phyloP scores from a whole-genome alignment of 2,113 vertebrate genomes.

The Pollimyrus isidori region DNA sequence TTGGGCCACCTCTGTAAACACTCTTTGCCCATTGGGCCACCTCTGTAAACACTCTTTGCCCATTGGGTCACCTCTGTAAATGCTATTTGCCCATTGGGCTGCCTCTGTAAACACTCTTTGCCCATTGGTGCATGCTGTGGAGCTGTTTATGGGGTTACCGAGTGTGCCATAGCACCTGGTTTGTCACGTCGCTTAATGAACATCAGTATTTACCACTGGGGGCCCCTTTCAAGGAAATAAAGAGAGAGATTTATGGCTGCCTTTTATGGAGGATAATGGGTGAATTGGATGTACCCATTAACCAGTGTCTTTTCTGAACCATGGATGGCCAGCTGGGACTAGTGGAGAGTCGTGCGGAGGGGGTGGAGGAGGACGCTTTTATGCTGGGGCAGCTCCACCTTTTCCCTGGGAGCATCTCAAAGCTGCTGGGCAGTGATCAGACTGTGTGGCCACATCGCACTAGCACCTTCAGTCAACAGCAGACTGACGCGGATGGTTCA shows the following conservation, averaged over 20 bases:
- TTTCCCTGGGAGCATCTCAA: neutral
- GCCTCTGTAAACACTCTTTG: no score
- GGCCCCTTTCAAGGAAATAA: constrained; percentile 24
- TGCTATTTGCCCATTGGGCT: neutral
- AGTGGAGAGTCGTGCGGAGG: constrained; percentile 27
- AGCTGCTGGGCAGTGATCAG: neutral
- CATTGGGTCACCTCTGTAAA: neutral
- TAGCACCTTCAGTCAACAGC: neutral
- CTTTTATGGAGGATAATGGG: constrained; percentile 63
- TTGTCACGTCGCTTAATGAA: neutral
- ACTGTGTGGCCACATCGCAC: neutral
- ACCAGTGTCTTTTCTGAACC: constrained; percentile 55
- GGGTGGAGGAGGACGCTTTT: neutral
- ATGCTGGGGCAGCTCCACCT: neutral
- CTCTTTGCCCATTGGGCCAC: neutral
- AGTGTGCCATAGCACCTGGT: neutral
- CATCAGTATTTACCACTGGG: constrained; percentile 38
- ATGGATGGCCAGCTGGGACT: constrained; percentile 53
- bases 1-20: neutral
- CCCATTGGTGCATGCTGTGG: no score
- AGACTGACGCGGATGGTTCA: neutral
- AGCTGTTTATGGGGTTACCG: no score
- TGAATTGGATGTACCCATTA: constrained; percentile 60
- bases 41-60: no score
- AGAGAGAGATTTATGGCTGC: constrained; percentile 45